Evolutionary conservation across 1,140 invertebrate species (phyloP), one percentile per base, ranked within the genome.

Genomic region (Pentalonia nigronervosa): DNA sequence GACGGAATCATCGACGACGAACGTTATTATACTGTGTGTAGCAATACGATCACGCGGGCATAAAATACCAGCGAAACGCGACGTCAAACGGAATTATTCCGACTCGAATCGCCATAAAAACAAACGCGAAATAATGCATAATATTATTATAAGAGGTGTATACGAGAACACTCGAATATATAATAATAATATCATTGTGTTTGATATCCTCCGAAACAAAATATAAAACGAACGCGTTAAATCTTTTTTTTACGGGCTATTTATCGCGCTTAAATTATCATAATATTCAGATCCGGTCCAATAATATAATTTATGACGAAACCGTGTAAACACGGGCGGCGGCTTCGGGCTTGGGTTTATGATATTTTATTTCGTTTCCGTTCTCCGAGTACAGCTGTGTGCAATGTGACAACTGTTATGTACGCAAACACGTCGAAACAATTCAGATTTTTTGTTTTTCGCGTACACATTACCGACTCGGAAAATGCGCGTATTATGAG

Each of bases 271-370:
- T 17, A 76, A 76, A 76, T 76, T n/a, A 76, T 76, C 60, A 76
- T 76, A 41, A 41, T 41, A 76, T 20, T 76, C 60, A 76, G 60
- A n/a, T 76, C n/a, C 14, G 7, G 60, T 76, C 17, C n/a, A 76
- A 76, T 76, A 76, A 17, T n/a, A 76, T 76, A 76, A 76, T 76
- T 67, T 76, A 76, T n/a, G 60, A n/a, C 60, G n/a, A 76, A n/a
- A 76, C 60, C n/a, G 14, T 76, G 60, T 76, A n/a, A n/a, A 76
- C 60, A 76, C 60, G 30, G 41, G 41, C 41, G 41, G 41, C 41
- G 41, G 41, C 41, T 1, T 1, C 41, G 14, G 30, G 60, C n/a
- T 76, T 76, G 17, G 6, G 60, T 17, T 76, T 76, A 76, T 67
- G 30, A 67, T 76, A 76, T 76, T 76, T 76, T 76, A 76, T 76